phyloP scores from a whole-genome alignment of 2,888 invertebrate genomes.

The Eutolmus rufibarbis region DNA sequence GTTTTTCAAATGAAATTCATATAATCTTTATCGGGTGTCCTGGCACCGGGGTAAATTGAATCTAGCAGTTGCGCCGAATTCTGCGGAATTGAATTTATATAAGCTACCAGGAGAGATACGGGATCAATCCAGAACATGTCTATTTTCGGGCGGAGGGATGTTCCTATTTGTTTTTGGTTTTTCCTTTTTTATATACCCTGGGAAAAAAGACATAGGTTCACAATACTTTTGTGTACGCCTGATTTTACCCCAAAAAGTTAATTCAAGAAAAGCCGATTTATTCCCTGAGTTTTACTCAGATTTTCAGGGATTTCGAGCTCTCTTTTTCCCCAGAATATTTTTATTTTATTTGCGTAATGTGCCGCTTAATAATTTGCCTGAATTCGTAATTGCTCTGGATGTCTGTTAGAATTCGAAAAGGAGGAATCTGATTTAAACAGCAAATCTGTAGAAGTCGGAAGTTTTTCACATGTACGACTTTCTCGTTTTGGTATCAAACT shows the following conservation, averaged over 20 bases:
- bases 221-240: not conserved
- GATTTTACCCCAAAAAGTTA: not conserved
- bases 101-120: conserved; percentile 5
- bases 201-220: not conserved
- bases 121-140: not conserved
- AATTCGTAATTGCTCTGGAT: not conserved
- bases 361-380: not conserved
- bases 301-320: not conserved
- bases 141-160: not conserved
- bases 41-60: not conserved
- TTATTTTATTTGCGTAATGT: not conserved
- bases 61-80: not conserved
- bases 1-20: conserved; percentile 36
- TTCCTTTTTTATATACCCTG: not conserved
- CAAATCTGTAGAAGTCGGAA: not conserved
- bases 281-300: not conserved
- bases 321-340: not conserved
- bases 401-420: not conserved
- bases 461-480: not conserved
- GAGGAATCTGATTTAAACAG: not conserved
- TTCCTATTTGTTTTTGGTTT: not conserved
- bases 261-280: not conserved
- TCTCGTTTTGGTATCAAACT: not conserved
- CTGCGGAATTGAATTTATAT: conserved; percentile 32
- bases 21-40: conserved; percentile 15